Percentiles rank a stretch among this genome's conserved stretches.
Evolutionary conservation across 2,888 invertebrate species (phyloP).

Genomic region (Brachyopa scutellaris): DNA sequence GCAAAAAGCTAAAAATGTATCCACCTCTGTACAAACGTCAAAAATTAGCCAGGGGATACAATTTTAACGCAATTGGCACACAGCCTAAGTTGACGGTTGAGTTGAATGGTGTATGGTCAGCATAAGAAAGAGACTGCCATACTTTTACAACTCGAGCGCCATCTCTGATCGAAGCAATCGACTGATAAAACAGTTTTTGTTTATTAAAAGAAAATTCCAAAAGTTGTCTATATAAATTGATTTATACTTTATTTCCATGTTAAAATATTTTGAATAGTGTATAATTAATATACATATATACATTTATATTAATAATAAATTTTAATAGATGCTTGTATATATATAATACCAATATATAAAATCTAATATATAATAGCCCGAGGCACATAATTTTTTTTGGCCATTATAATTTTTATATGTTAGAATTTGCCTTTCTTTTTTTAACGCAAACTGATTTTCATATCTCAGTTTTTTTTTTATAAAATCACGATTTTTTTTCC

Average conservation of each 20-base stretch:
- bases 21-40: too few species aligned
- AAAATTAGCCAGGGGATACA: too few species aligned
- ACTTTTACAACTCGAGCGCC: too few species aligned
- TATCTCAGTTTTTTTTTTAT: background rate
- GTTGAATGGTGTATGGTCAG: too few species aligned
- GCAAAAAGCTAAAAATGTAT: too few species aligned
- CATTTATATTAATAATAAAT: slow-evolving; percentile 59
- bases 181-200: too few species aligned
- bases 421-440: slow-evolving; percentile 4
- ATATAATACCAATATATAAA: slow-evolving; percentile 66
- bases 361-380: slow-evolving; percentile 70
- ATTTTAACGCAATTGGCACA: too few species aligned
- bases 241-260: slow-evolving; percentile 65
- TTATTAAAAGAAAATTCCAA: too few species aligned
- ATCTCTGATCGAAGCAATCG: too few species aligned
- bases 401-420: slow-evolving; percentile 32
- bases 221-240: slow-evolving; percentile 53
- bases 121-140: too few species aligned
- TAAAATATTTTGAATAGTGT: slow-evolving; percentile 71
- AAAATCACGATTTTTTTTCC: slow-evolving; percentile 14
- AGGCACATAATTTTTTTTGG: slow-evolving; percentile 66
- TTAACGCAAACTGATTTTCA: background rate
- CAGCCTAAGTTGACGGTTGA: too few species aligned
- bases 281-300: slow-evolving; percentile 63
- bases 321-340: slow-evolving; percentile 71